Evolutionary conservation across 2,797 vertebrate species (phyloP).

Genomic region (Rhodeus uyekii): DNA sequence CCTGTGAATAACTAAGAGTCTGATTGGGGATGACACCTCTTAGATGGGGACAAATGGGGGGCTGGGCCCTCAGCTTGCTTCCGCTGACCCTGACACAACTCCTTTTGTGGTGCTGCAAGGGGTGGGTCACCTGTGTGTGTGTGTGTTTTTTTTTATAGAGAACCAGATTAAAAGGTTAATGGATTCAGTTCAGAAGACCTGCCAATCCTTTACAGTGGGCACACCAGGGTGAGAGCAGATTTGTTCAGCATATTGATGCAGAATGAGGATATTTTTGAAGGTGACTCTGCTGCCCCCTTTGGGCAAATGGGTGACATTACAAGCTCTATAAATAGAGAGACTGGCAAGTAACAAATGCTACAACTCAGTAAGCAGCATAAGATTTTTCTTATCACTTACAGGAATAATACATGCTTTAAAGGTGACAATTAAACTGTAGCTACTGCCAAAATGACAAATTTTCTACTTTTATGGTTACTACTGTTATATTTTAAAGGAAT

Average conservation of each 20-base stretch:
- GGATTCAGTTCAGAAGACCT: conserved; percentile 73
- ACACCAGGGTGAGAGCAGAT: conserved; percentile 45
- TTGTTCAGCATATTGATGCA: conserved; percentile 67
- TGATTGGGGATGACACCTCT: conserved; percentile 79
- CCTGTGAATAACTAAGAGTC: conserved; percentile 76
- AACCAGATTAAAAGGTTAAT: conserved; percentile 78
- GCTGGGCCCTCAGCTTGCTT: conserved; percentile 37
- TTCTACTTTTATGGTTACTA: neutral
- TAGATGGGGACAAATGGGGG: conserved; percentile 74
- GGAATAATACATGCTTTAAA: neutral
- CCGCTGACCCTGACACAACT: conserved; percentile 58
- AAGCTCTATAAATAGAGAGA: neutral
- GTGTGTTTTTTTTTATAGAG: conserved; percentile 66
- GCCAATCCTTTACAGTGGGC: conserved; percentile 65
- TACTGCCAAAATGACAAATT: neutral
- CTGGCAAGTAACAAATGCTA: too few species aligned
- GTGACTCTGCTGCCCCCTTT: conserved; percentile 72
- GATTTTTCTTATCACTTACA: neutral
- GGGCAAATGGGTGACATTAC: conserved; percentile 45
- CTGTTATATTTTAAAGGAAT: neutral
- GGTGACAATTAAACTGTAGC: neutral
- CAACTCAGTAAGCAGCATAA: neutral
- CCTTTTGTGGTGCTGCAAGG: conserved; percentile 63
- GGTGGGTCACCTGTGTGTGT: conserved; percentile 61
- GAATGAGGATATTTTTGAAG: conserved; percentile 48